Evolutionary conservation across 2,888 invertebrate species (phyloP), one percentile per base, ranked within the genome.

Genomic region (Boloria selene): DNA sequence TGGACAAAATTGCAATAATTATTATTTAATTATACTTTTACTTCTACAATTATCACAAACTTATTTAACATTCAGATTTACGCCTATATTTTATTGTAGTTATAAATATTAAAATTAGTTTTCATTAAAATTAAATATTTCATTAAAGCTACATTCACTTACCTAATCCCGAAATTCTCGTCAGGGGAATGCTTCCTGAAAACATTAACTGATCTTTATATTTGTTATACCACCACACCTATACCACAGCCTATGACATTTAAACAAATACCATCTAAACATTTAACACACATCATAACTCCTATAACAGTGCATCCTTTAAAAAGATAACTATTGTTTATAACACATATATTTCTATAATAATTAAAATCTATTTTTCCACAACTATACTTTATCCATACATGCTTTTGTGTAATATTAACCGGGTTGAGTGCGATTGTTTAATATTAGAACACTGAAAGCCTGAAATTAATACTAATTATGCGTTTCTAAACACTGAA

Each of bases 151-250:
- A 4, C 14, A 7, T n/a, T 31, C 17, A 59, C 59, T 85, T 74
- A 93, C 93, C 93, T 87, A 93, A 89, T 85, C 92, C 93, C 88
- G 91, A 93, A 91, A 92, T 93, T 89, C 93, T 89, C 87, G 92
- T 93, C 86, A 93, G 83, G 65, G 93, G 93, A 85, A 93, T 93
- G 86, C 92, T 93, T 87, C 93, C 93, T 93, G 86, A 60, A 87
- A 90, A 76, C 69, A 10, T 38, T 38, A 38, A 38, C 31, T 38
- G 31, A 38, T 7, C 10, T 38, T 10, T 7, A 59, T 62, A 75
- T 63, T 38, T 56, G 62, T 61, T 47, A 54, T 53, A 59, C 38
- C 26, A 17, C 22, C 42, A 50, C 26, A n/a, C n/a, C n/a, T 50
- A 49, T 2, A 38, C 22, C 52, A 14, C 44, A 49, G 22, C 18